phyloP scores from a whole-genome alignment of 2,888 invertebrate species.

The Lepidochitona cinerea region DNA sequence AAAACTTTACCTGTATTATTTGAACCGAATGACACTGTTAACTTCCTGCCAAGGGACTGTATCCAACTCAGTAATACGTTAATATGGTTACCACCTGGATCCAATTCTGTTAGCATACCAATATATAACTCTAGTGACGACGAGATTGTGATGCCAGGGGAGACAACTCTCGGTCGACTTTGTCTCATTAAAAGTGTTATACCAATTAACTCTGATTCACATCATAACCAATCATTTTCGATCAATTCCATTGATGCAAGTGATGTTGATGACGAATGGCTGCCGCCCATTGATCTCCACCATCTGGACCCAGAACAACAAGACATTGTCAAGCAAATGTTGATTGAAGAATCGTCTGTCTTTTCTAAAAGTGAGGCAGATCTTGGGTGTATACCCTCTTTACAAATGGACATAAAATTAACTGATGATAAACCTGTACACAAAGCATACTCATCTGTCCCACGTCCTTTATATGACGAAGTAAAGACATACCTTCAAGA shows the following conservation, averaged over 20 bases:
- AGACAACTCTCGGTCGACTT: not conserved
- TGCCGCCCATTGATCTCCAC: conserved; percentile 20
- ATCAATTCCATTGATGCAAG: not conserved
- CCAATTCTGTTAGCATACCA: not conserved
- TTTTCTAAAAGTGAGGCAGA: conserved; percentile 32
- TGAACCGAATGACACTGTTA: not conserved
- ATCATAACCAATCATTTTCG: not conserved
- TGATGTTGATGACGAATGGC: conserved; percentile 14
- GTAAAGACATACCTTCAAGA: conserved; percentile 35
- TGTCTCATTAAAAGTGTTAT: not conserved
- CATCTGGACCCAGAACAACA: conserved; percentile 18
- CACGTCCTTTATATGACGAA: conserved; percentile 31
- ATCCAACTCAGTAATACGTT: not conserved
- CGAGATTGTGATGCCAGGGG: not conserved
- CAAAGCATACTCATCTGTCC: conserved; percentile 28
- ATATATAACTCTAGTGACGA: not conserved
- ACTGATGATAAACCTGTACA: conserved; percentile 30
- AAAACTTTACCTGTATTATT: not conserved
- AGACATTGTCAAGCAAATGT: conserved; percentile 13
- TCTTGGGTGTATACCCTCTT: conserved; percentile 21
- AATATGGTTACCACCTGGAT: not conserved
- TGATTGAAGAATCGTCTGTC: conserved; percentile 24
- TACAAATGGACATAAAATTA: conserved; percentile 30
- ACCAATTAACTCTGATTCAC: not conserved
- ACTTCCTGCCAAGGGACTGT: not conserved